phyloP scores from a whole-genome alignment of 1,140 invertebrate species.

The Charaxes varanes region DNA sequence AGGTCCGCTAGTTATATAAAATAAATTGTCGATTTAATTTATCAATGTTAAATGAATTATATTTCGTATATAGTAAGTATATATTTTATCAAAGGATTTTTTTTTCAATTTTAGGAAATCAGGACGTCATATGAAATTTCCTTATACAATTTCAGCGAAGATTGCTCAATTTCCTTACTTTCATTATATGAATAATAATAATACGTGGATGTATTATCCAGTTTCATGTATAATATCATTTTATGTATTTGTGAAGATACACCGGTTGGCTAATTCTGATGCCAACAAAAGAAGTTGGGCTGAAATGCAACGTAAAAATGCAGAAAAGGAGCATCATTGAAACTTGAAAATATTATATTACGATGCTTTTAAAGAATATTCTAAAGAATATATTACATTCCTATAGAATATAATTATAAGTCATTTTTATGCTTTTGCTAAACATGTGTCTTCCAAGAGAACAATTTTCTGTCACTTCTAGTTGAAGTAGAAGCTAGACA shows the following conservation, averaged over 20 bases:
- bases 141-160: constrained; percentile 83
- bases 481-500: too few species aligned
- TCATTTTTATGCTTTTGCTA: too few species aligned
- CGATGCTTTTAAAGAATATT: too few species aligned
- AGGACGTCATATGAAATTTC: constrained; percentile 81
- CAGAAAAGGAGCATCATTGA: constrained; percentile 59
- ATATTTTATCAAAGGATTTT: constrained; percentile 1
- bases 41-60: not conserved
- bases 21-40: not conserved
- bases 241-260: constrained; percentile 78
- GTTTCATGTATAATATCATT: constrained; percentile 54
- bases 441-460: too few species aligned
- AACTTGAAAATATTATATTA: too few species aligned
- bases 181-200: constrained; percentile 77
- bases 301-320: constrained; percentile 74
- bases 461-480: too few species aligned
- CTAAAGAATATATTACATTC: too few species aligned
- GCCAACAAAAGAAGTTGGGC: constrained; percentile 78
- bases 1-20: too few species aligned
- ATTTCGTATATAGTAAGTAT: not conserved
- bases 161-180: constrained; percentile 81
- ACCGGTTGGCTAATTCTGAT: constrained; percentile 75
- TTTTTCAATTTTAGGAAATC: constrained; percentile 44
- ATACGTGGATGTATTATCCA: constrained; percentile 77
- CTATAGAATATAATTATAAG: too few species aligned